Evolutionary conservation across 1,140 invertebrate genomes (phyloP).

Genomic region (Drosophila insularis): DNA sequence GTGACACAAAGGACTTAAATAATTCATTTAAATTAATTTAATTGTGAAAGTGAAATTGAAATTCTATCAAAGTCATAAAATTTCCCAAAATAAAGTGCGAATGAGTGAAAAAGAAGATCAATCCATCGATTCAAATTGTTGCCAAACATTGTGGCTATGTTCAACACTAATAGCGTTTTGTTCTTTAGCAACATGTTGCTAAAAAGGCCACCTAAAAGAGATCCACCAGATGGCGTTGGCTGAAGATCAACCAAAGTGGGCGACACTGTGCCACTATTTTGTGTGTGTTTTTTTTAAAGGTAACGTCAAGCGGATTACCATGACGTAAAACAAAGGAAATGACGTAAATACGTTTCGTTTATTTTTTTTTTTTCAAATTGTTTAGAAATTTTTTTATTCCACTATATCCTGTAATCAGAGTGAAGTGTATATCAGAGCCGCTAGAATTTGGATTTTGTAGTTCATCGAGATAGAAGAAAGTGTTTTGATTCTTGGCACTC

Average conservation of each 20-base stretch:
- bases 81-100: conserved; percentile 69
- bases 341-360: background rate
- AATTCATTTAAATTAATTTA: conserved; percentile 1
- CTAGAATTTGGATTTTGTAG: background rate
- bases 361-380: too few relatives aligned
- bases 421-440: background rate
- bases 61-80: conserved; percentile 64
- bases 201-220: conserved; percentile 31
- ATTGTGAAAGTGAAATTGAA: conserved; percentile 48
- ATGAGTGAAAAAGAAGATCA: conserved; percentile 17
- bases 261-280: conserved; percentile 14
- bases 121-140: conserved; percentile 8
- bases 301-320: too few relatives aligned
- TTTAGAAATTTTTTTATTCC: too few relatives aligned
- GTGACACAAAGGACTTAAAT: background rate
- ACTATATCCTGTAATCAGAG: too few relatives aligned
- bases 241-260: conserved; percentile 18
- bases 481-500: too few relatives aligned
- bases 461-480: too few relatives aligned
- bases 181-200: conserved; percentile 41
- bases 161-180: conserved; percentile 14
- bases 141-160: background rate
- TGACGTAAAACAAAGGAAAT: too few relatives aligned
- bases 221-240: conserved; percentile 42
- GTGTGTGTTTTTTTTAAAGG: too few relatives aligned